Percentiles rank a stretch among this genome's conserved stretches.
Evolutionary conservation across 2,888 invertebrate species (phyloP).

Genomic region (Blera fallax): DNA sequence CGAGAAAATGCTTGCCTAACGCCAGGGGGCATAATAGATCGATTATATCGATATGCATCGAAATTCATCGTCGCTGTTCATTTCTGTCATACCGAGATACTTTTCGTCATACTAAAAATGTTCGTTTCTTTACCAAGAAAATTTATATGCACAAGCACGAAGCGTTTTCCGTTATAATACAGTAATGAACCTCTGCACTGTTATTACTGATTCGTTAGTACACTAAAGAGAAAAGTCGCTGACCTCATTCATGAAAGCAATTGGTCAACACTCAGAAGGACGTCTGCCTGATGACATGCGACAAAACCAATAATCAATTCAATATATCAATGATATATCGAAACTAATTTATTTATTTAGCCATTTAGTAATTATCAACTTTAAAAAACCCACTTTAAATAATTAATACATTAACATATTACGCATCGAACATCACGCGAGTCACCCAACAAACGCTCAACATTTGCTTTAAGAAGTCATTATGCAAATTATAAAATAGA

Average conservation of each 20-base stretch:
- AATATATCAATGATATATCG: neutral
- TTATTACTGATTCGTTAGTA: neutral
- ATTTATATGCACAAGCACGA: too few species aligned
- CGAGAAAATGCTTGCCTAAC: too few species aligned
- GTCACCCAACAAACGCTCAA: neutral
- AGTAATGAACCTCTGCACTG: too few species aligned
- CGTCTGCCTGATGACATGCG: neutral
- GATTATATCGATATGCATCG: too few species aligned
- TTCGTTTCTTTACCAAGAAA: too few species aligned
- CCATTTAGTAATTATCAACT: neutral
- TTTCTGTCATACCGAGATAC: too few species aligned
- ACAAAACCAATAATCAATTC: neutral
- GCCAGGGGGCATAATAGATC: too few species aligned
- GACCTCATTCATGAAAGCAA: neutral
- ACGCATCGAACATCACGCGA: slow-evolving; percentile 10
- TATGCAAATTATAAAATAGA: neutral
- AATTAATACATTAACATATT: slow-evolving; percentile 8
- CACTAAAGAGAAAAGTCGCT: neutral
- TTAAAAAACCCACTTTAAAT: neutral
- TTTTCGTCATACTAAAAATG: too few species aligned
- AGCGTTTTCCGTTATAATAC: too few species aligned
- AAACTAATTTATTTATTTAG: slow-evolving; percentile 2
- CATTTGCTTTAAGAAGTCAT: neutral
- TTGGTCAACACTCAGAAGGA: neutral
- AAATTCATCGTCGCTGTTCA: too few species aligned